Evolutionary conservation across 2,113 vertebrate genomes (phyloP).

Genomic region (Datnioides undecimradiatus): DNA sequence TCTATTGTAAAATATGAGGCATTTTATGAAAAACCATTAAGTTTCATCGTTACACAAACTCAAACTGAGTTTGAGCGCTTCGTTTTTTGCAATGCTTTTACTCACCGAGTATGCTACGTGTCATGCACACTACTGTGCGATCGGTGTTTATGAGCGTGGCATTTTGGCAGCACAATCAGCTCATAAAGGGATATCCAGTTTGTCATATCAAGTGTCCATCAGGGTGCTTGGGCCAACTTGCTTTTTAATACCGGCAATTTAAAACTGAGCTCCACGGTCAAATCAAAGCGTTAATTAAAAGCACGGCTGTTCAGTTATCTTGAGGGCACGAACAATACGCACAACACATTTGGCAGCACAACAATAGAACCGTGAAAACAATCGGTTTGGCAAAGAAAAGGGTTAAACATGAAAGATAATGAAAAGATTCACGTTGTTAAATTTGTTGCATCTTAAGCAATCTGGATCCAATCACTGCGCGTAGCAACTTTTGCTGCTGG

Average conservation of each 20-base stretch:
- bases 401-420: constrained; percentile 7
- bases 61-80: no score
- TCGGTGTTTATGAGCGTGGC: neutral
- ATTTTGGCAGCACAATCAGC: neutral
- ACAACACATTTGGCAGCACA: neutral
- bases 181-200: constrained; percentile 34
- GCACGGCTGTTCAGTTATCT: constrained; percentile 16
- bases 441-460: constrained; percentile 17
- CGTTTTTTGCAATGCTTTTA: no score
- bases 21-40: neutral
- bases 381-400: constrained; percentile 11
- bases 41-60: no score
- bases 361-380: neutral
- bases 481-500: neutral
- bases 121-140: neutral
- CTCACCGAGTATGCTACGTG: neutral
- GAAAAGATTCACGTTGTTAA: constrained; percentile 22
- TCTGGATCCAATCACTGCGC: constrained; percentile 6
- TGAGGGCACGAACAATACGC: constrained; percentile 15
- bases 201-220: constrained; percentile 42
- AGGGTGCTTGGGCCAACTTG: constrained; percentile 1
- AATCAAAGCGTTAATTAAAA: constrained; percentile 53
- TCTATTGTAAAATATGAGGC: neutral
- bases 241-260: constrained; percentile 28
- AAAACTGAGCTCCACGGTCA: constrained; percentile 28